Evolutionary conservation across 2,888 invertebrate species (phyloP).

Genomic region (Hirtodrosophila duncani): DNA sequence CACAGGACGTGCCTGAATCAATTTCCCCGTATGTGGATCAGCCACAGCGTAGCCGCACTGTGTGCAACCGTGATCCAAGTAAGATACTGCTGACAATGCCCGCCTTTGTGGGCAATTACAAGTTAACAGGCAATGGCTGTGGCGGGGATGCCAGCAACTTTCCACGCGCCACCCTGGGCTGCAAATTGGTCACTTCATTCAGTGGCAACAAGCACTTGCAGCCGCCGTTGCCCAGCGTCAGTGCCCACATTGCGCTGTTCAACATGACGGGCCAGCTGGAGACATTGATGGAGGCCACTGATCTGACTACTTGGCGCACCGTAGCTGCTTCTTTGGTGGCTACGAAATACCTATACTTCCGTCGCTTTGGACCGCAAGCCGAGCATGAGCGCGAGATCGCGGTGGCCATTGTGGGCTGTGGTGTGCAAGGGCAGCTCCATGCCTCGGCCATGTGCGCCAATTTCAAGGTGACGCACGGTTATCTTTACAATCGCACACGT

Average conservation of each 20-base stretch:
- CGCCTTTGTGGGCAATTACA: constrained; percentile 77
- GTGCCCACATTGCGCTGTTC: constrained; percentile 79
- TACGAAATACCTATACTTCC: constrained; percentile 79
- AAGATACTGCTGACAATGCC: constrained; percentile 79
- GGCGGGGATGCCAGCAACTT: constrained; percentile 49
- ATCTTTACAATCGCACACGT: constrained; percentile 81
- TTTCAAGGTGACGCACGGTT: constrained; percentile 79
- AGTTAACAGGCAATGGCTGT: constrained; percentile 21
- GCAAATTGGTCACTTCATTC: constrained; percentile 79
- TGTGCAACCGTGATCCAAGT: constrained; percentile 47
- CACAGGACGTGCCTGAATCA: no score
- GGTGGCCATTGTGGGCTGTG: constrained; percentile 80
- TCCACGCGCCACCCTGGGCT: constrained; percentile 75
- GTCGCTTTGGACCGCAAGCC: constrained; percentile 46
- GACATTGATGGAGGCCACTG: constrained; percentile 79
- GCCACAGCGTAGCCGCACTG: constrained; percentile 73
- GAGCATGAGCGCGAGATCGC: constrained; percentile 33
- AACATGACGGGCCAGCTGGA: constrained; percentile 78
- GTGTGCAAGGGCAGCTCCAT: constrained; percentile 80
- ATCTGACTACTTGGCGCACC: constrained; percentile 81
- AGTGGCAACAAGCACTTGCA: constrained; percentile 69
- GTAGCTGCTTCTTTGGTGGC: constrained; percentile 81
- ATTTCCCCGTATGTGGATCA: constrained; percentile 68
- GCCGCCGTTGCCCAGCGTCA: constrained; percentile 77
- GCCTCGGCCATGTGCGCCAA: constrained; percentile 79